These are phyloP conservation scores for Lasioglossum oenotherae DNA, from an alignment of 2,888 invertebrate species.

Conservation along the genomic window DNA sequence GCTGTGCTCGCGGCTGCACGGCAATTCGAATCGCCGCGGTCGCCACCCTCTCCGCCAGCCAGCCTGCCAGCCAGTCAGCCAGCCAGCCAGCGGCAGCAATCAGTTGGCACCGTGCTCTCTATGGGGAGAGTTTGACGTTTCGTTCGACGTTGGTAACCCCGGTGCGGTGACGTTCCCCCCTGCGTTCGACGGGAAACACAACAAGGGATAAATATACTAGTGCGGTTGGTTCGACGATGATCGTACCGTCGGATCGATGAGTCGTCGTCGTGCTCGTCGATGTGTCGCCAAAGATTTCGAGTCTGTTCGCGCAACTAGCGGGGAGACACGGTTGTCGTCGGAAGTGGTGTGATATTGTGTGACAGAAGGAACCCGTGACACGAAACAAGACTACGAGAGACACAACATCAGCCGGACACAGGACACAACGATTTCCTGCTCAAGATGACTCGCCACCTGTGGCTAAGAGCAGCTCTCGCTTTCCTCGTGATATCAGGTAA, in stretches of 20 bases:
- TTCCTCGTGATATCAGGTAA: slow-evolving; percentile 76
- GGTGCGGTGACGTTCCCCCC: slow-evolving; percentile 4
- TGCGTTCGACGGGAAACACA: neutral
- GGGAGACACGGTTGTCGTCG: neutral
- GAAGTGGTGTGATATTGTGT: slow-evolving; percentile 36
- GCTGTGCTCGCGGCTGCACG: slow-evolving; percentile 24
- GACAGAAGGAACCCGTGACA: slow-evolving; percentile 25
- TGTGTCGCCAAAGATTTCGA: neutral
- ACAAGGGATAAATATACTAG: slow-evolving; percentile 8
- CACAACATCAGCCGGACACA: too few relatives aligned
- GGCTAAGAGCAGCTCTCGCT: slow-evolving; percentile 74
- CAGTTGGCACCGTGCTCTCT: slow-evolving; percentile 52
- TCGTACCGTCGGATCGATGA: slow-evolving; percentile 31
- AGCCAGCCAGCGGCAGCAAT: slow-evolving; percentile 26
- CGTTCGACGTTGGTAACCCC: slow-evolving; percentile 25
- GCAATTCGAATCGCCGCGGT: slow-evolving; percentile 57
- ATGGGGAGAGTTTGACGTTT: slow-evolving; percentile 49
- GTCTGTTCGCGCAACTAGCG: neutral
- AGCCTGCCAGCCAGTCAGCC: neutral
- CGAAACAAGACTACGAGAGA: neutral
- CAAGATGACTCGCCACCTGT: slow-evolving; percentile 76
- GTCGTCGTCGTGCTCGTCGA: neutral
- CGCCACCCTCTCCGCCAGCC: slow-evolving; percentile 29
- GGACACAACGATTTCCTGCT: slow-evolving; percentile 16
- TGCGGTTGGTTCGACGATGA: slow-evolving; percentile 19